These are phyloP conservation scores for Neopelma chrysocephalum DNA, from an alignment of 2,797 vertebrate genomes.

Conservation along the genomic window DNA sequence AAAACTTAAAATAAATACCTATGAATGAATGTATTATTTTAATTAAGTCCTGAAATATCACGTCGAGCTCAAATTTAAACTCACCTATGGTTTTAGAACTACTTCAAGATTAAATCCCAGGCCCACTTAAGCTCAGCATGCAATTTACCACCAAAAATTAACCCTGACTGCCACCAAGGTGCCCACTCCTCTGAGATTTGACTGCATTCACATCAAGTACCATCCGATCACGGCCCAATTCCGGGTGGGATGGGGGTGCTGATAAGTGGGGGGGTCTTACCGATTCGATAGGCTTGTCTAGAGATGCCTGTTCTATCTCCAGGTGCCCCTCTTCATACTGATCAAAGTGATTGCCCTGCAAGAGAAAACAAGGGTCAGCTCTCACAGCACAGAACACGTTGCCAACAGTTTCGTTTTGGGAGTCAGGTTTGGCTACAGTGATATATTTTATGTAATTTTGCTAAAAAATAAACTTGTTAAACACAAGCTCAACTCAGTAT, in stretches of 20 bases:
- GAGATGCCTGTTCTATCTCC: constrained; percentile 97
- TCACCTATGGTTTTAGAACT: not conserved
- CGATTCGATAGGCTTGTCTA: constrained; percentile 99
- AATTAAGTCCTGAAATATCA: not conserved
- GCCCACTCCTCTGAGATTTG: not conserved
- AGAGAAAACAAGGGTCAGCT: not conserved
- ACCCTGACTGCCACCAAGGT: not conserved
- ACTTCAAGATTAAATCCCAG: constrained; percentile 24
- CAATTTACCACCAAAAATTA: constrained; percentile 37
- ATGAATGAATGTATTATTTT: not conserved
- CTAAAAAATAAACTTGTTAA: not conserved
- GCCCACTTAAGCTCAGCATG: constrained; percentile 59
- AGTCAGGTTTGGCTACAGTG: too few species aligned
- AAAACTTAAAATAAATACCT: constrained; percentile 40
- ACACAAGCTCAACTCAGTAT: not conserved
- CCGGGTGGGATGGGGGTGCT: constrained; percentile 71
- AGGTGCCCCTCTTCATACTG: constrained; percentile 98
- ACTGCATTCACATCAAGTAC: constrained; percentile 70
- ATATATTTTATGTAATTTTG: not conserved
- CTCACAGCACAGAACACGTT: not conserved
- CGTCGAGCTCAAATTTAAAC: not conserved
- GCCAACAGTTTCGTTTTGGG: fast-evolving
- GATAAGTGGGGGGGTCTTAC: constrained; percentile 82
- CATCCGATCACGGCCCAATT: constrained; percentile 64
- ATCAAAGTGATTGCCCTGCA: constrained; percentile 99